Conservation (phyloP, 2,113 vertebrate genomes). For the Enhydra lutris region DNA sequence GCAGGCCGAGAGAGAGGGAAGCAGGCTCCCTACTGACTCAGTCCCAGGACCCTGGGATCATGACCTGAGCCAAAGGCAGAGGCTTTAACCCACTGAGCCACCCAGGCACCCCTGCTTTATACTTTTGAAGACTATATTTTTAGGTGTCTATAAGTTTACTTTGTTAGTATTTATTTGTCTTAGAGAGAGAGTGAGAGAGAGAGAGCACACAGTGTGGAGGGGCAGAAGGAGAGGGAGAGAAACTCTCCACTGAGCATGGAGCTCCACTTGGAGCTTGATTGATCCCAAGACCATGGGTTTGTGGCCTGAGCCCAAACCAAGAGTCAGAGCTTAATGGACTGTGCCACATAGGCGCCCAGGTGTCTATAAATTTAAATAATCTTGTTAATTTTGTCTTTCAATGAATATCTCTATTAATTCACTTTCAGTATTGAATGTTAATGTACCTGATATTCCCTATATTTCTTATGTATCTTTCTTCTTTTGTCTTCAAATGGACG, state of each 20-base stretch:
- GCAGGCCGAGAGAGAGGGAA: background rate
- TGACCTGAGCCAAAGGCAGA: no score
- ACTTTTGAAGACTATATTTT: no score
- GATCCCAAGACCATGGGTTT: background rate
- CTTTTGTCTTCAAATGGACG: background rate
- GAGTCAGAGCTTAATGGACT: background rate
- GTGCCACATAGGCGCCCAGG: background rate
- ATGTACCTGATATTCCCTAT: background rate
- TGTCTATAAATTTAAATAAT: background rate
- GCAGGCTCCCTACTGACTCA: no score
- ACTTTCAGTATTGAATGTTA: background rate
- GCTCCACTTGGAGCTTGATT: background rate
- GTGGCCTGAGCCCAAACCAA: background rate
- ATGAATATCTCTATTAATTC: background rate
- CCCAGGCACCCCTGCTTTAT: no score
- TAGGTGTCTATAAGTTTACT: no score
- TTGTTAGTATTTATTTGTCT: background rate
- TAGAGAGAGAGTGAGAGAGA: background rate
- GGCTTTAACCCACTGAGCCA: no score
- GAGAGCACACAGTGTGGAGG: background rate
- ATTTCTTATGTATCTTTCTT: background rate
- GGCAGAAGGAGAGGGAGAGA: background rate
- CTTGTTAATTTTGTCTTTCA: background rate
- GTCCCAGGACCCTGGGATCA: no score
- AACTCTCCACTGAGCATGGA: background rate